These are phyloP conservation scores for Phodopus roborovskii DNA, from an alignment of 2,113 vertebrate species.

Conservation along the genomic window DNA sequence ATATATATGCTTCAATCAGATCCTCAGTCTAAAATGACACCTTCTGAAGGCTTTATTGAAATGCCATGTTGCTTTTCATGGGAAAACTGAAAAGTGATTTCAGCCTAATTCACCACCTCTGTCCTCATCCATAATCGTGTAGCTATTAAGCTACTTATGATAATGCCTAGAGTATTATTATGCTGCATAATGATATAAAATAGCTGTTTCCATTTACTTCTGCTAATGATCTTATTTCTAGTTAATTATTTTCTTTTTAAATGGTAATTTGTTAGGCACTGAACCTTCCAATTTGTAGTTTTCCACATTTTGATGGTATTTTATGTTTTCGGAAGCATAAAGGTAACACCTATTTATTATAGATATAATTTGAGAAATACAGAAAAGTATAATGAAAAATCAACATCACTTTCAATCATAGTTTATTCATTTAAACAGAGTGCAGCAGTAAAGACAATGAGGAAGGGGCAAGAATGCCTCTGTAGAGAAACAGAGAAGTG, in stretches of 20 bases:
- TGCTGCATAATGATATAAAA: constrained; percentile 21
- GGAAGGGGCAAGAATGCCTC: background rate
- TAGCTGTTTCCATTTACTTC: constrained; percentile 18
- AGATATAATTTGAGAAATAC: constrained; percentile 52
- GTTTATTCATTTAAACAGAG: constrained; percentile 60
- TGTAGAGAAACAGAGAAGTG: background rate
- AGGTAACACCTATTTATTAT: constrained; percentile 41
- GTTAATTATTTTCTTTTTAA: constrained; percentile 63
- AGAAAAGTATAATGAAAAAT: constrained; percentile 63
- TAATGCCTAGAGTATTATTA: constrained; percentile 7
- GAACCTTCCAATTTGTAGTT: constrained; percentile 14
- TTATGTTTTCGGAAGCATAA: constrained; percentile 51
- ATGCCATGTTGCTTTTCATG: constrained; percentile 40
- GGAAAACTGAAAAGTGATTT: constrained; percentile 52
- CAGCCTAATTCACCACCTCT: constrained; percentile 14
- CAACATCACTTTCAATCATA: constrained; percentile 49
- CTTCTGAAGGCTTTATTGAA: constrained; percentile 50
- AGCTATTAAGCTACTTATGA: constrained; percentile 33
- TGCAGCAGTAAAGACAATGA: constrained; percentile 4
- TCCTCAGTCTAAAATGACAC: background rate
- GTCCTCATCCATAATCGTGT: background rate
- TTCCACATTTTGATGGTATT: constrained; percentile 48
- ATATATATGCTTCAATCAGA: background rate
- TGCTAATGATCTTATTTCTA: constrained; percentile 55
- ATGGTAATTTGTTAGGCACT: constrained; percentile 46